Evolutionary conservation across 2,797 vertebrate species (phyloP).

Genomic region (Mus minutoides): DNA sequence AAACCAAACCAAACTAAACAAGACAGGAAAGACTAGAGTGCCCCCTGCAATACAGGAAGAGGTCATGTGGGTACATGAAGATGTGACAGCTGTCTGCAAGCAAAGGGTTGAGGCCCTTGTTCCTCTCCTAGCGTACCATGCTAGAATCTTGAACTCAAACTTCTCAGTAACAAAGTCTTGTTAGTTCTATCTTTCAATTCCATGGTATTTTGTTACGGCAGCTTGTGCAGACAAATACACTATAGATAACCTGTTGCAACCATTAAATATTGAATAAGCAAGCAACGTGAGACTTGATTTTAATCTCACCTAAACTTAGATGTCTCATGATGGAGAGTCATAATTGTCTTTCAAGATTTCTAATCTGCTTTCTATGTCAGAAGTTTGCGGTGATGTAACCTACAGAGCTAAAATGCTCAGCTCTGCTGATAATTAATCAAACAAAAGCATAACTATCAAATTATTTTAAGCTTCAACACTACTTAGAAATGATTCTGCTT

Average conservation of each 20-base stretch:
- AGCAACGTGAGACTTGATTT: not conserved
- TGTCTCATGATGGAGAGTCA: not conserved
- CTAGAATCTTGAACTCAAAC: not conserved
- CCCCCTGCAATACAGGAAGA: not conserved
- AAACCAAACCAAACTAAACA: not conserved
- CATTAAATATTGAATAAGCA: not conserved
- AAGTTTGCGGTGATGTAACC: not conserved
- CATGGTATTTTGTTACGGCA: not conserved
- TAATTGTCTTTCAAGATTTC: not conserved
- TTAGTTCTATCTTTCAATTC: not conserved
- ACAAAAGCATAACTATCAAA: not conserved
- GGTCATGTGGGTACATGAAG: not conserved
- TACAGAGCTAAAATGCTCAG: not conserved
- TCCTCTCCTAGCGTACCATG: not conserved
- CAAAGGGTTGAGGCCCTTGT: not conserved
- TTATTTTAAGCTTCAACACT: not conserved
- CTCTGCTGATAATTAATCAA: slow-evolving; percentile 34
- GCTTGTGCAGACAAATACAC: not conserved
- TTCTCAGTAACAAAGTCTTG: not conserved
- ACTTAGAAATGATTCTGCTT: not conserved
- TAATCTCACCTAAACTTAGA: not conserved
- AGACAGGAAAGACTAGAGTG: not conserved
- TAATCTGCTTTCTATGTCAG: not conserved
- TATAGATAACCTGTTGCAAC: not conserved
- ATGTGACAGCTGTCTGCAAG: not conserved